Base-by-base conservation (phyloP, 2,888 invertebrate genomes). In the Aethes cnicana region DNA sequence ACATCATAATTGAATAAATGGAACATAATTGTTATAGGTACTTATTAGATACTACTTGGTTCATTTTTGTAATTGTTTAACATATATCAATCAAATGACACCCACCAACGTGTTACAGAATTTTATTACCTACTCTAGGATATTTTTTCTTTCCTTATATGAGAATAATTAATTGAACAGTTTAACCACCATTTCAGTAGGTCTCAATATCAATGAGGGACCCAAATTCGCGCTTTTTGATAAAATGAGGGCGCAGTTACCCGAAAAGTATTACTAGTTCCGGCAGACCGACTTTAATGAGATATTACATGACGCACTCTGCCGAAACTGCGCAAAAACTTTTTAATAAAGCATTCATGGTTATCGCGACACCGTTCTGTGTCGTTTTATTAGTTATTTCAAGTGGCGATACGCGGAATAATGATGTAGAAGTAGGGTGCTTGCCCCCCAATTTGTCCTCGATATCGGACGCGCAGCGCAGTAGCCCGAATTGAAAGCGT, bases 181-280 rank as follows among this genome's bases (percentile, higher is more conserved):
- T n/a, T n/a, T n/a, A n/a, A n/a, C n/a, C n/a, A n/a, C n/a, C n/a
- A n/a, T n/a, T n/a, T n/a, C n/a, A n/a, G n/a, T n/a, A n/a, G n/a
- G n/a, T n/a, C n/a, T n/a, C n/a, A n/a, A n/a, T n/a, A n/a, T n/a
- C n/a, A n/a, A n/a, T n/a, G n/a, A n/a, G n/a, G n/a, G n/a, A n/a
- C n/a, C n/a, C n/a, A n/a, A n/a, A n/a, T n/a, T n/a, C n/a, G n/a
- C n/a, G n/a, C n/a, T n/a, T n/a, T 18, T 8, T 21, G 12, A 36
- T 12, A 2, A 36, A 43, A 43, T 4, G 30, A 28, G 35, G 28
- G 28, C 47, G 23, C 37, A 9, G 12, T 18, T 54, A 54, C n/a
- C n/a, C n/a, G n/a, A n/a, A n/a, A n/a, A 54, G 53, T 55, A 20
- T 57, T 56, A 65, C 69, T 72, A 63, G 64, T 70, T 64, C 62